Evolutionary conservation across 1,140 invertebrate genomes (phyloP).

Genomic region (Tetramorium alpestre): DNA sequence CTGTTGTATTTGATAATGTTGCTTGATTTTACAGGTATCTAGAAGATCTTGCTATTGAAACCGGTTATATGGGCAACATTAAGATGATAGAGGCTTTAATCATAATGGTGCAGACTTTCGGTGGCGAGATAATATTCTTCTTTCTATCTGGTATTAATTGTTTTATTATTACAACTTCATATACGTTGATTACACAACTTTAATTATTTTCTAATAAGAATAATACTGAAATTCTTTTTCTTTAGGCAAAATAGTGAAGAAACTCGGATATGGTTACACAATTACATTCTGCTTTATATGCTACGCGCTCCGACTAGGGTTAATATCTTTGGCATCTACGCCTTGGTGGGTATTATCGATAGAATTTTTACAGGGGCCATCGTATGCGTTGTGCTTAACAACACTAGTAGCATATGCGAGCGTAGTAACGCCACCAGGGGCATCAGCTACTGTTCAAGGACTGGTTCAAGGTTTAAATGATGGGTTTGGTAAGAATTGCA

Average conservation of each 20-base stretch:
- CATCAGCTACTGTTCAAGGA: slow-evolving; percentile 92
- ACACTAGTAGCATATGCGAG: slow-evolving; percentile 92
- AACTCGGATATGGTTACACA: slow-evolving; percentile 89
- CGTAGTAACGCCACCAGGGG: slow-evolving; percentile 90
- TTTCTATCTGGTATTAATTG: slow-evolving; percentile 79
- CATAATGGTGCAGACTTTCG: slow-evolving; percentile 67
- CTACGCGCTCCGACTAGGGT: slow-evolving; percentile 88
- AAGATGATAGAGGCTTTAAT: no score
- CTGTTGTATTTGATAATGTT: background rate
- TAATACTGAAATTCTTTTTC: background rate
- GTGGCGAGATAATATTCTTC: slow-evolving; percentile 92
- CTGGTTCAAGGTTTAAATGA: slow-evolving; percentile 88
- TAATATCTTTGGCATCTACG: slow-evolving; percentile 89
- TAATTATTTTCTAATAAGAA: background rate
- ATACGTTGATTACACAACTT: background rate
- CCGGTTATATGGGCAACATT: slow-evolving; percentile 83
- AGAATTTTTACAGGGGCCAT: slow-evolving; percentile 91
- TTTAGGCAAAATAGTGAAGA: slow-evolving; percentile 88
- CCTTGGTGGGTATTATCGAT: slow-evolving; percentile 91
- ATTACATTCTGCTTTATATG: slow-evolving; percentile 90
- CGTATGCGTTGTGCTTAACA: slow-evolving; percentile 92
- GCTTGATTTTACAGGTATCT: slow-evolving; percentile 85
- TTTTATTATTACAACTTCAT: background rate
- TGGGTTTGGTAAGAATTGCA: slow-evolving; percentile 88
- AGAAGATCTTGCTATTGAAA: slow-evolving; percentile 89